phyloP scores from a whole-genome alignment of 35 echinoderm and acorn worm genomes.

The Eucidaris tribuloides region DNA sequence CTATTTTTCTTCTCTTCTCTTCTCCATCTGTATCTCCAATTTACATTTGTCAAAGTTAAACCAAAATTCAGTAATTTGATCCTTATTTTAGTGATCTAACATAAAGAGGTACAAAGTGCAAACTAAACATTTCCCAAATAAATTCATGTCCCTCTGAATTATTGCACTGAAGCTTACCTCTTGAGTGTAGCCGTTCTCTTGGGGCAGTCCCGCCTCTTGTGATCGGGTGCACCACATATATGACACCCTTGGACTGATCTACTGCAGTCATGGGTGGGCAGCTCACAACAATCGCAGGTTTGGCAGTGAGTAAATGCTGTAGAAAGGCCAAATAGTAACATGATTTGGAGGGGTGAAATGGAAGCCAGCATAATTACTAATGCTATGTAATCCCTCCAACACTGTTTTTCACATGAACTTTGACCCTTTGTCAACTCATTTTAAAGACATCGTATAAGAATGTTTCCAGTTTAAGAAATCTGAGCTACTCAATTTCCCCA shows the following conservation, averaged over 20 bases:
- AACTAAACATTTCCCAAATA: background rate
- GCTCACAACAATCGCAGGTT: constrained; percentile 67
- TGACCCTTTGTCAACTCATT: background rate
- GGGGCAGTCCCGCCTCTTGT: constrained; percentile 91
- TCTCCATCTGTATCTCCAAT: background rate
- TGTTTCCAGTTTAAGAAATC: background rate
- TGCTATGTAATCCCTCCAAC: background rate
- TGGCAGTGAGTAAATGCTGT: constrained; percentile 71
- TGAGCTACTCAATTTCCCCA: background rate
- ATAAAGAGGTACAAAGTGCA: background rate
- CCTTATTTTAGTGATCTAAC: background rate
- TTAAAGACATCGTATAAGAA: background rate
- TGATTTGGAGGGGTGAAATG: background rate
- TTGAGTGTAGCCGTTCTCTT: background rate
- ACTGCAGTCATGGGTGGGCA: constrained; percentile 69
- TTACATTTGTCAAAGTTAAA: background rate
- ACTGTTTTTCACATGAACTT: background rate
- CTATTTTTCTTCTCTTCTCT: background rate
- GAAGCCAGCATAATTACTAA: background rate
- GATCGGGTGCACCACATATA: constrained; percentile 75
- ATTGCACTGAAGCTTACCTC: background rate
- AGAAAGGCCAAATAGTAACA: constrained; percentile 11
- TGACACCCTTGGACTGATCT: constrained; percentile 63
- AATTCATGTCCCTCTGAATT: background rate
- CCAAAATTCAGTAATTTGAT: background rate